Percentiles rank a stretch among this genome's conserved stretches.
phyloP scores from a whole-genome alignment of 2,888 invertebrate genomes.

The Campoplex capitator region DNA sequence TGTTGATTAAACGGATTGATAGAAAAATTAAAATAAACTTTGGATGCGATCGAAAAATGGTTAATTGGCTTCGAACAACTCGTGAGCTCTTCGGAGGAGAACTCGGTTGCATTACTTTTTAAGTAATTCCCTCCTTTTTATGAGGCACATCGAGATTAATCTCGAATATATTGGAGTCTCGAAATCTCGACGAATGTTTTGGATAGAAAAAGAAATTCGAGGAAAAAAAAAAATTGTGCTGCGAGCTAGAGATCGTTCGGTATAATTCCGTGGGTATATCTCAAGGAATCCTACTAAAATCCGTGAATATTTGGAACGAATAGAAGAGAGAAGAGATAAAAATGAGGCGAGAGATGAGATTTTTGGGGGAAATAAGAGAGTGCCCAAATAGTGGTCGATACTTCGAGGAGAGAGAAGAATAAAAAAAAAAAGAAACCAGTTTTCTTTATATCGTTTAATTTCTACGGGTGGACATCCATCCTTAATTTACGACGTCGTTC shows the following conservation, averaged over 20 bases:
- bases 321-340: constrained; percentile 57
- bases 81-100: too few species aligned
- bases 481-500: constrained; percentile 81
- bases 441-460: constrained; percentile 81
- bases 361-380: constrained; percentile 37
- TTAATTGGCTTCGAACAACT: not conserved
- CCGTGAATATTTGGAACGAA: constrained; percentile 70
- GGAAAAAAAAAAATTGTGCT: constrained; percentile 47
- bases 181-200: not conserved
- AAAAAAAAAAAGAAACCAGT: constrained; percentile 78
- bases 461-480: constrained; percentile 82
- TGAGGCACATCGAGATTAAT: constrained; percentile 7
- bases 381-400: constrained; percentile 35
- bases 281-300: constrained; percentile 19
- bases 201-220: constrained; percentile 55
- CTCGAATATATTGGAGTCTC: not conserved
- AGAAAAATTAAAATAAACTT: not conserved
- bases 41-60: not conserved
- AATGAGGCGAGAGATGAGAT: constrained; percentile 15
- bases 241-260: constrained; percentile 49
- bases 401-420: constrained; percentile 19
- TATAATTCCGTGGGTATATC: constrained; percentile 45
- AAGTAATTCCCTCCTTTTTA: not conserved
- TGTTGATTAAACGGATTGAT: not conserved
- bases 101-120: not conserved